Percentiles rank a stretch among this genome's conserved stretches.
Conservation (phyloP, 2,797 vertebrate species). For the Perdix hodgsoniae region DNA sequence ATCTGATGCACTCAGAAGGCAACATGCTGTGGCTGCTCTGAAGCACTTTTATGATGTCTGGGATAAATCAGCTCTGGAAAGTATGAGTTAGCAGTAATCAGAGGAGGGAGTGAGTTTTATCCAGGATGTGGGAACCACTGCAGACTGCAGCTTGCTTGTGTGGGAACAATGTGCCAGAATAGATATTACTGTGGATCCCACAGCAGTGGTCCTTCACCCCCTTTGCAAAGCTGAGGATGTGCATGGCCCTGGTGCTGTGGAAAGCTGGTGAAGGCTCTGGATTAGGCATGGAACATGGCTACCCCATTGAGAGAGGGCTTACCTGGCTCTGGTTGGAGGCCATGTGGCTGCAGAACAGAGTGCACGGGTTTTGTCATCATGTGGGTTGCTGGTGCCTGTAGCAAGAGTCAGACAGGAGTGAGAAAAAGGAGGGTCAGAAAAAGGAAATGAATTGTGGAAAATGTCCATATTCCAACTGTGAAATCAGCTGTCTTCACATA, state of each 20-base stretch:
- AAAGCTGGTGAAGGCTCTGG: not conserved
- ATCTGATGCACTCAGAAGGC: constrained; percentile 43
- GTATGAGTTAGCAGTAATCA: constrained; percentile 69
- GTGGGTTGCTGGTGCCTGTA: not conserved
- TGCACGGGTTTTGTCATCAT: not conserved
- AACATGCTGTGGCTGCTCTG: constrained; percentile 48
- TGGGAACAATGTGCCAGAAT: not conserved
- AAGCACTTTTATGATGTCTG: constrained; percentile 67
- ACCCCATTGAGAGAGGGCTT: accelerated
- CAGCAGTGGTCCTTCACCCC: not conserved
- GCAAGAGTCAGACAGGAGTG: not conserved
- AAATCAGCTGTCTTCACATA: not conserved
- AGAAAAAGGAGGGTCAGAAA: not conserved
- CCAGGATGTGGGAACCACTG: constrained; percentile 29
- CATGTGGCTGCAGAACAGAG: not conserved
- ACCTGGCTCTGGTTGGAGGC: not conserved
- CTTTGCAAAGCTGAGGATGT: not conserved
- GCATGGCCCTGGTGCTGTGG: accelerated
- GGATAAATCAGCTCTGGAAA: constrained; percentile 75
- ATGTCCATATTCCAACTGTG: not conserved
- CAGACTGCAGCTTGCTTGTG: not conserved
- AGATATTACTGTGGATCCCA: not conserved
- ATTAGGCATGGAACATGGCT: not conserved
- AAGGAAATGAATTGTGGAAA: not conserved
- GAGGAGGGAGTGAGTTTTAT: constrained; percentile 56